These are phyloP conservation scores for Neolamprologus variostigma DNA, from an alignment of 2,113 vertebrate genomes.

Conservation along the genomic window DNA sequence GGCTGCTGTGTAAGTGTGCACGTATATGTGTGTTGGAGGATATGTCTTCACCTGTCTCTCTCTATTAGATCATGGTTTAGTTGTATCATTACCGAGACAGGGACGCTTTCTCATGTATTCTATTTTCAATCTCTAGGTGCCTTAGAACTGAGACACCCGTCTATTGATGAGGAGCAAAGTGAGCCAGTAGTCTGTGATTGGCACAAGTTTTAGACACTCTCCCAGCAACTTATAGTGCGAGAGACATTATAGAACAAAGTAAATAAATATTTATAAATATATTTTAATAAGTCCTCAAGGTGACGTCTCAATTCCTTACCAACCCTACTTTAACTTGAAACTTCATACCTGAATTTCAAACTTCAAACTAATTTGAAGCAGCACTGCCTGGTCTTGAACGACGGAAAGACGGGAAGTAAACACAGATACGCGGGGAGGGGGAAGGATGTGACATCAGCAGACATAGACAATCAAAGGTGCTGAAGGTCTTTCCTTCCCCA, in stretches of 20 bases:
- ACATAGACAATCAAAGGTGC: constrained; percentile 95
- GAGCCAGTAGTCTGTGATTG: constrained; percentile 44
- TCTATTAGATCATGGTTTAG: constrained; percentile 62
- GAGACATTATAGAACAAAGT: constrained; percentile 24
- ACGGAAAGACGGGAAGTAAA: constrained; percentile 90
- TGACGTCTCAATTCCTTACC: not conserved
- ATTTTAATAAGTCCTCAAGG: not conserved
- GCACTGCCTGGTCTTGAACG: constrained; percentile 59
- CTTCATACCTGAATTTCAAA: constrained; percentile 18
- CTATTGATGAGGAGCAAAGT: constrained; percentile 51
- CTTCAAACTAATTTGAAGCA: constrained; percentile 18
- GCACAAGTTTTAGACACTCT: constrained; percentile 34
- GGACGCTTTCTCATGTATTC: constrained; percentile 49
- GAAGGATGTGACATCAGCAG: constrained; percentile 96
- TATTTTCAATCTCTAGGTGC: constrained; percentile 57
- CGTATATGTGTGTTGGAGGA: constrained; percentile 19
- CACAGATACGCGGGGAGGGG: constrained; percentile 36
- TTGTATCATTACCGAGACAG: constrained; percentile 63
- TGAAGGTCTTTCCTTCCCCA: constrained; percentile 98
- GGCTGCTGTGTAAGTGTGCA: not conserved
- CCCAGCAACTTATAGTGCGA: constrained; percentile 25
- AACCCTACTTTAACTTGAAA: not conserved
- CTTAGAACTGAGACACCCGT: constrained; percentile 52
- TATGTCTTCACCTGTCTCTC: constrained; percentile 61
- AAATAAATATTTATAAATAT: not conserved